A percentile compares a stretch with the other conserved stretches of the same genome.
phyloP scores from a whole-genome alignment of 2,888 invertebrate genomes.

The Agonopterix heracliana region DNA sequence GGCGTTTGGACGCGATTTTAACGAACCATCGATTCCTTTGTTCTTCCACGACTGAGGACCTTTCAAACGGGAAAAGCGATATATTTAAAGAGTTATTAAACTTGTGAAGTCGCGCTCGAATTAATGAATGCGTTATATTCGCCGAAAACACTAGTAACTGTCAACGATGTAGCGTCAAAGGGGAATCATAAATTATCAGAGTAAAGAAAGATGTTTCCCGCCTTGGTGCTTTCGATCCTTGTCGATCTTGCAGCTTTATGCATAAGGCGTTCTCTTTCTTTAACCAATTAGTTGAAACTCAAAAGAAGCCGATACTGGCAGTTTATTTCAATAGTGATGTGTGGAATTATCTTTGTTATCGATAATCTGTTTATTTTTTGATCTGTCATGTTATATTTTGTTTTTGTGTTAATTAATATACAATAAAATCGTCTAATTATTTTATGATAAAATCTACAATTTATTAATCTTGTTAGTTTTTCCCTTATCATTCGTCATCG shows the following conservation, averaged over 20 bases:
- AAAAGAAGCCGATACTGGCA: conserved; percentile 36
- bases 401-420: no score
- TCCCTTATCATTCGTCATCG: no score
- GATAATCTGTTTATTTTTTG: neutral
- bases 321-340: conserved; percentile 26
- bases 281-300: conserved; percentile 51
- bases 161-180: conserved; percentile 32
- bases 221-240: conserved; percentile 32
- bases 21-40: conserved; percentile 66
- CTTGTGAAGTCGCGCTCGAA: conserved; percentile 40
- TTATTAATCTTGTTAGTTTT: no score
- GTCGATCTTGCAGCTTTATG: conserved; percentile 19
- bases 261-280: conserved; percentile 34
- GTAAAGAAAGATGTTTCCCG: conserved; percentile 69
- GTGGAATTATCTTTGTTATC: conserved; percentile 7
- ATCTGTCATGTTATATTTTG: no score
- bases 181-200: conserved; percentile 42
- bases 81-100: conserved; percentile 43
- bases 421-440: no score
- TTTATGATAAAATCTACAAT: no score
- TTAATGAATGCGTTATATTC: conserved; percentile 64
- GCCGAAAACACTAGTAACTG: conserved; percentile 51
- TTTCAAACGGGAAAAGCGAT: conserved; percentile 38
- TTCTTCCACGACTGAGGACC: conserved; percentile 27
- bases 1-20: conserved; percentile 35